phyloP scores from a whole-genome alignment of 1,140 invertebrate genomes.

The Tetraneura akinire region DNA sequence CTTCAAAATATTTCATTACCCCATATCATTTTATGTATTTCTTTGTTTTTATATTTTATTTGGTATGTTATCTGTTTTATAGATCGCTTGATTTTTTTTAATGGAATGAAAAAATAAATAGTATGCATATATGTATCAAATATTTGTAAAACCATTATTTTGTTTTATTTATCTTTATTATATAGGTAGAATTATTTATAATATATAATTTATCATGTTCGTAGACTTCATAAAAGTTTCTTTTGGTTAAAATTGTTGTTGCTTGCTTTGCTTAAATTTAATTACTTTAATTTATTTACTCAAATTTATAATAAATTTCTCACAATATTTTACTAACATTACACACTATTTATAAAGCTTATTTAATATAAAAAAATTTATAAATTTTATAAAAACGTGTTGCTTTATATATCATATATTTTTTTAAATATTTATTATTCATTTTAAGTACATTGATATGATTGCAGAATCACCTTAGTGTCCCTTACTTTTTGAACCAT shows the following conservation, averaged over 20 bases:
- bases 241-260: no score
- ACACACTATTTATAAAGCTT: neutral
- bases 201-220: neutral
- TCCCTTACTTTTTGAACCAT: constrained; percentile 73
- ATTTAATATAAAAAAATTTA: neutral
- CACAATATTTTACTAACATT: neutral
- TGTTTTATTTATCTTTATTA: constrained; percentile 1
- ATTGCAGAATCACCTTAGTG: constrained; percentile 85
- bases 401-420: constrained; percentile 9
- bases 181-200: neutral
- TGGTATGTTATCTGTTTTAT: neutral
- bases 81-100: constrained; percentile 1
- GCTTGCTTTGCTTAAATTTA: no score
- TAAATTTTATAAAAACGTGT: neutral
- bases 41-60: neutral
- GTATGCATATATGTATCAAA: neutral
- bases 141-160: constrained; percentile 5
- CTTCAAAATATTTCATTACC: constrained; percentile 3
- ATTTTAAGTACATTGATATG: constrained; percentile 64
- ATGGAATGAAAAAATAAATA: neutral
- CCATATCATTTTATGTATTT: neutral
- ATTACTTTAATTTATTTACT: neutral
- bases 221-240: neutral
- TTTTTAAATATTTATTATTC: constrained; percentile 56
- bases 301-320: neutral